Evolutionary conservation across 2,888 invertebrate genomes (phyloP).

Genomic region (Parapristionchus giblindavisi): DNA sequence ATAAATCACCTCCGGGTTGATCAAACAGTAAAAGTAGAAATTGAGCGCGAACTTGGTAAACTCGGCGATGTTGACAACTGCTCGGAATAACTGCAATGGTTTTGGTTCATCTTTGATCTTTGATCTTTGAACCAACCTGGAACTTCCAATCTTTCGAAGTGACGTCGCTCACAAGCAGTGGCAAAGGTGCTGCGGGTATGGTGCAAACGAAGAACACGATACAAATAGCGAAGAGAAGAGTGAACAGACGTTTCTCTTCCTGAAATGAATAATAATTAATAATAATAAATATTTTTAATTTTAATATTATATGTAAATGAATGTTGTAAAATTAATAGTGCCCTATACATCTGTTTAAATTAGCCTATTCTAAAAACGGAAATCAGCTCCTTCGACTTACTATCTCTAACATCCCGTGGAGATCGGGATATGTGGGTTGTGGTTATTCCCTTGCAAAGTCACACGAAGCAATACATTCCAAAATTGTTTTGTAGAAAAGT

Average conservation of each 20-base stretch:
- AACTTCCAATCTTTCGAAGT: conserved; percentile 62
- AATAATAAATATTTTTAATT: background rate
- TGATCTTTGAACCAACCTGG: conserved; percentile 48
- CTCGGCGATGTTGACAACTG: conserved; percentile 73
- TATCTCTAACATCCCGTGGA: too few species aligned
- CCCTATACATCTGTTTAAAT: too few species aligned
- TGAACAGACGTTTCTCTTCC: conserved; percentile 72
- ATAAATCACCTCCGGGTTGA: conserved; percentile 60
- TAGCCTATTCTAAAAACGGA: too few species aligned
- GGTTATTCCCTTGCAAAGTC: too few species aligned
- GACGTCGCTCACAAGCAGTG: conserved; percentile 71
- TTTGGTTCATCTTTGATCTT: background rate
- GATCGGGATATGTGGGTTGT: too few species aligned
- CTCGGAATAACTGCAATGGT: conserved; percentile 71
- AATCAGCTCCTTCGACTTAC: too few species aligned
- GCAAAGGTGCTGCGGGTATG: conserved; percentile 72
- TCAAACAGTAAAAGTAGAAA: conserved; percentile 72
- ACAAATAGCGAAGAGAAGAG: conserved; percentile 72
- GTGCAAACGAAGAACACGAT: conserved; percentile 73
- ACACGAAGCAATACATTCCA: too few species aligned
- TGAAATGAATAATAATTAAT: conserved; percentile 49
- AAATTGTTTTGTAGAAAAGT: too few species aligned
- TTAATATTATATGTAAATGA: too few species aligned
- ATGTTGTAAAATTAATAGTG: too few species aligned
- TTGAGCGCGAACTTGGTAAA: conserved; percentile 74